Evolutionary conservation across 2,797 vertebrate genomes (phyloP), one percentile per base, ranked within the genome.

Genomic region (Tragelaphus eurycerus): DNA sequence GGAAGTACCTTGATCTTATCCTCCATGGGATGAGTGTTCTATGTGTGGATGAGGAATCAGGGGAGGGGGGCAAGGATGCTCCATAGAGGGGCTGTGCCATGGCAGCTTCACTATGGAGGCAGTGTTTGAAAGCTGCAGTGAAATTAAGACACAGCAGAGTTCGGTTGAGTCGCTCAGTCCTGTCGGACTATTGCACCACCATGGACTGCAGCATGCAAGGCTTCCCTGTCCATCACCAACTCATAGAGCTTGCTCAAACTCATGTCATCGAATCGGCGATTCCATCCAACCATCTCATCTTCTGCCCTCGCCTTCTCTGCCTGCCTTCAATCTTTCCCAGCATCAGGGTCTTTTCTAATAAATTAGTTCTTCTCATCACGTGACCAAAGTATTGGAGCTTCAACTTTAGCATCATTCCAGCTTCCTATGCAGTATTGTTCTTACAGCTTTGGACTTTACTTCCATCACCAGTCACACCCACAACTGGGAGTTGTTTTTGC

Each of bases 241-340:
- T 71, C 67, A 21, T 2, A 6, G 10, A 38, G 34, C 67, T 38
- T 71, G 67, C 34, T 71, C 34, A 38, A 38, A 71, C 67, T 71
- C 67, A 38, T 13, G 34, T 71, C 67, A 71, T 0, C 13, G 34
- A 38, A 19, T 38, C 3, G 0, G 34, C 0, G 1, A 38, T 7
- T 71, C 34, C 67, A 71, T 71, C 67, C 34, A 71, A 38, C 67
- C 19, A 71, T 38, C 67, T 38, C 10, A 71, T 23, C 5, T 34
- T 71, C 34, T 38, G 67, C 34, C 5, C 1, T 71, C 1, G 0
- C 34, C 64, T 71, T 38, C 64, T 38, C 34, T 38, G 10, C 34
- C 64, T 71, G 10, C 64, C 64, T 71, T 38, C 34, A 23, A 38
- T 38, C 64, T 38, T 71, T 38, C 34, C 19, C 34, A 71, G 64